Base-by-base conservation (phyloP, 2,113 vertebrate species). In the Chaetodon auriga region DNA sequence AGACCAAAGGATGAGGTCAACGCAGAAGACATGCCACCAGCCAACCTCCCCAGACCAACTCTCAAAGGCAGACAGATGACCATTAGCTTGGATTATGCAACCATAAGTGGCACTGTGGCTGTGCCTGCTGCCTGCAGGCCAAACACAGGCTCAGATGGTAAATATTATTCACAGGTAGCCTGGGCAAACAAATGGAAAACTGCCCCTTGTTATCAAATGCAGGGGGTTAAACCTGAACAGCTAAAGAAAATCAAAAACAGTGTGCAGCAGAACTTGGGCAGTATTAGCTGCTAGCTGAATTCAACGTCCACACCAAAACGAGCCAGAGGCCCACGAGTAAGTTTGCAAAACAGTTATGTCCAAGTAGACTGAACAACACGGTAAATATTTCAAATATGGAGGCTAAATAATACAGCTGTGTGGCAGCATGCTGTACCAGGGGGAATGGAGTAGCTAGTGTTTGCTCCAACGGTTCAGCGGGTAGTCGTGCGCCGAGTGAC, bases 81-180 rank as follows among this genome's bases (percentile, higher is more conserved):
- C 84, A 83, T 86, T 80, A 86, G 69, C 73, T 46, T n/a, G 53
- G 70, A 81, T 91, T 89, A 90, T 89, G 79, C 82, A 91, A 85
- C 79, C 78, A 4, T 66, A 80, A 81, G 70, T 87, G 82, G 72
- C 78, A 84, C 43, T 61, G 82, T 87, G 82, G 41, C 84, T 72
- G 66, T 77, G 69, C 14, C 51, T 73, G 57, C 68, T 84, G 87
- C 82, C 85, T 85, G n/a, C 87, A 89, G 88, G 89, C 90, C 92
- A 91, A 81, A 87, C 84, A 66, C 69, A 76, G 75, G 69, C 75
- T 64, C 41, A 25, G 64, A 66, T 66, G 4, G 70, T 69, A 38
- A 63, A 83, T 78, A 69, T 55, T 21, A 69, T 9, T 64, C 80
- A 75, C 72, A 74, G 74, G 77, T 66, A 38, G 48, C 46, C 62